Evolutionary conservation across 2,113 vertebrate species (phyloP), one percentile per base, ranked within the genome.

Genomic region (Chaetura pelagica): DNA sequence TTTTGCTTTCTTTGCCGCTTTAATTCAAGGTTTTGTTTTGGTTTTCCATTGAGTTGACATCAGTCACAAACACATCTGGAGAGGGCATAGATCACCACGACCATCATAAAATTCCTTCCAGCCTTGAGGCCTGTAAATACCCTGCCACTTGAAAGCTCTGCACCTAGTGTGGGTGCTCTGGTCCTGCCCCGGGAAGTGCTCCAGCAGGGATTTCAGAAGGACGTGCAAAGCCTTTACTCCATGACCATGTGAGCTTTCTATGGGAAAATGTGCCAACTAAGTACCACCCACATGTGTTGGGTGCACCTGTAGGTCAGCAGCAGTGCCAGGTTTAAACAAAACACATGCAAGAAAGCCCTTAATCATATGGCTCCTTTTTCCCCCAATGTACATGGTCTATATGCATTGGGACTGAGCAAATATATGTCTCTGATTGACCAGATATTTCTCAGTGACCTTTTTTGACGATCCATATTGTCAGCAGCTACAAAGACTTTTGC

Each of bases 11-110:
- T 97, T 96, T 94, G 67, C 90, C 0, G 34, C 78, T 91, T 95
- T 87, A 78, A 78, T 95, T 94, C 80, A 89, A 90, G 66, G 48
- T 96, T 97, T 97, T 96, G 66, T 89, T 97, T 97, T 91, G 91
- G 46, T 94, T 95, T 95, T 95, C 87, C 92, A 96, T 97, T 77
- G 78, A 88, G 66, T 79, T 84, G 84, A 55, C 90, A 91, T 95
- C 93, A 90, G 83, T 94, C 91, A 93, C 89, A 84, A 85, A 62
- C 46, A 74, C 91, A 96, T 94, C 81, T 90, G 91, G 72, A 95
- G 84, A 96, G 87, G 84, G 91, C 84, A 89, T 95, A 93, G 92
- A 84, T 94, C 84, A 84, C 84, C 79, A 49, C 91, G 85, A 80
- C 62, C 21, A 11, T 94, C 54, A 66, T 52, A 48, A 64, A 55